phyloP scores from a whole-genome alignment of 2,113 vertebrate genomes.

The Gallinago jamesoni region DNA sequence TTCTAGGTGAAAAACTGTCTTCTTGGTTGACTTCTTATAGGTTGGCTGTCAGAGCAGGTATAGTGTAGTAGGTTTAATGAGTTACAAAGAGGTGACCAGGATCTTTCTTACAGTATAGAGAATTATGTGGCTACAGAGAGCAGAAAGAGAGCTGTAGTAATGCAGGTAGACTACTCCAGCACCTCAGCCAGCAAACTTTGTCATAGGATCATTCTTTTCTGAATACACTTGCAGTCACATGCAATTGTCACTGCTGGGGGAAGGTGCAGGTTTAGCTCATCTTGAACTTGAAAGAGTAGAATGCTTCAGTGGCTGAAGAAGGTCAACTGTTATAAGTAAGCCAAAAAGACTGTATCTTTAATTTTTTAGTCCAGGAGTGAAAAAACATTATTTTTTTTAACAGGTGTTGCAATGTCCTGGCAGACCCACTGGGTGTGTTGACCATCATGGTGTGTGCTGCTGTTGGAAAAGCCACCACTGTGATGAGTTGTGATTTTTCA shows the following conservation, averaged over 20 bases:
- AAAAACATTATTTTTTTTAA: neutral
- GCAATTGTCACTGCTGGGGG: neutral
- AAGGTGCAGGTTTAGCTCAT: neutral
- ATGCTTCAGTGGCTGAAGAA: neutral
- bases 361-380: neutral
- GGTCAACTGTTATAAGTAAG: neutral
- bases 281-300: neutral
- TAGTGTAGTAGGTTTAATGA: neutral
- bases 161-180: neutral
- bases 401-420: neutral
- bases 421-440: neutral
- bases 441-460: neutral
- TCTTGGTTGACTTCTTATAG: too few species aligned
- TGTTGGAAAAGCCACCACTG: neutral
- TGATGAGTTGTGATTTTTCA: neutral
- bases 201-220: neutral
- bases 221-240: accelerated
- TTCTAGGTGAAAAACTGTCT: neutral
- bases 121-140: neutral
- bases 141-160: neutral
- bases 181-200: neutral
- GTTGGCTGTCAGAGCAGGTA: neutral
- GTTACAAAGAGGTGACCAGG: neutral
- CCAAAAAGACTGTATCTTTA: neutral
- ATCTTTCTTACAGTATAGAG: neutral